These are phyloP conservation scores for Petrocephalus microphthalmus DNA, from an alignment of 2,113 vertebrate species.

Conservation along the genomic window DNA sequence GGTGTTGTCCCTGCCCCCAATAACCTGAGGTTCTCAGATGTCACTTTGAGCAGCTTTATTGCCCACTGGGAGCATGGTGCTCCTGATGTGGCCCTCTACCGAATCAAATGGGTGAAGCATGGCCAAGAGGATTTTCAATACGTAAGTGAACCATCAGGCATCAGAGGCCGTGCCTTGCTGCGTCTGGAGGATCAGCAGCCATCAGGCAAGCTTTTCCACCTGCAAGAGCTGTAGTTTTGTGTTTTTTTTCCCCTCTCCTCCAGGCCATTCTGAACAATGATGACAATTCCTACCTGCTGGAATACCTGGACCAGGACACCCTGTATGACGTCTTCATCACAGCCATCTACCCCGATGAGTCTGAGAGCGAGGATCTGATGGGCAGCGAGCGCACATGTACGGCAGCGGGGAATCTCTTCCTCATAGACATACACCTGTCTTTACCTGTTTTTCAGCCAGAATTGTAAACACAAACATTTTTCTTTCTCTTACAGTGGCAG, in stretches of 20 bases:
- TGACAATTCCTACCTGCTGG: constrained; percentile 71
- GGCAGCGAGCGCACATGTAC: constrained; percentile 86
- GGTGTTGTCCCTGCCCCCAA: constrained; percentile 81
- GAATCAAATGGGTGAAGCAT: constrained; percentile 76
- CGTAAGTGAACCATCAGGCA: constrained; percentile 45
- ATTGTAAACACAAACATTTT: constrained; percentile 35
- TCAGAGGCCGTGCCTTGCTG: background rate
- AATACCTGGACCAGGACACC: constrained; percentile 78
- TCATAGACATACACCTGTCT: background rate
- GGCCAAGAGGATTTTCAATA: constrained; percentile 57
- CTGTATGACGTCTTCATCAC: constrained; percentile 84
- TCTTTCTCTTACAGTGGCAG: constrained; percentile 64
- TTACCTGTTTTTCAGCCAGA: background rate
- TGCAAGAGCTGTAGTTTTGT: background rate
- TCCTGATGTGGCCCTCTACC: constrained; percentile 87
- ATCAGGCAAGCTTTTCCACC: background rate
- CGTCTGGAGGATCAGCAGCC: background rate
- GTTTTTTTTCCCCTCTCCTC: constrained; percentile 21
- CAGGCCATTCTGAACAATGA: constrained; percentile 86
- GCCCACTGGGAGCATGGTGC: constrained; percentile 90
- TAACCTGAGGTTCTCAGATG: constrained; percentile 78
- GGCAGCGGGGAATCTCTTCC: constrained; percentile 31
- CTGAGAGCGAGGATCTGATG: constrained; percentile 85
- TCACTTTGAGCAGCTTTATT: constrained; percentile 77
- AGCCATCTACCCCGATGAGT: constrained; percentile 94